A percentile compares a stretch with the other conserved stretches of the same genome.
phyloP scores from a whole-genome alignment of 2,888 invertebrate species.

The Electrophaes corylata region DNA sequence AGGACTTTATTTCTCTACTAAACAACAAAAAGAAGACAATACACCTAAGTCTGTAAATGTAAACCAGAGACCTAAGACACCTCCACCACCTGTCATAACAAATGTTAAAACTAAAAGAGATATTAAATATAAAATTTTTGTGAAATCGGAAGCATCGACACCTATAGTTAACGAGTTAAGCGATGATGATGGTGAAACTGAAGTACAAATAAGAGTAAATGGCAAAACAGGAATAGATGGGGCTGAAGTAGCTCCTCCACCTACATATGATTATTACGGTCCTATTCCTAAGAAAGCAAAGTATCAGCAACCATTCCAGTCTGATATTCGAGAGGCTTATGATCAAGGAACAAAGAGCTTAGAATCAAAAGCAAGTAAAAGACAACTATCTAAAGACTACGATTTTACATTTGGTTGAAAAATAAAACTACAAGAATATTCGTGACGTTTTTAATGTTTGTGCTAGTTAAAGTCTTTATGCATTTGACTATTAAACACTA shows the following conservation, averaged over 20 bases:
- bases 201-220: constrained; percentile 41
- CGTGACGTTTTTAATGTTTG: constrained; percentile 48
- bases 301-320: constrained; percentile 66
- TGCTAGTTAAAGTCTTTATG: constrained; percentile 43
- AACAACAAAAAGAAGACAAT: constrained; percentile 31
- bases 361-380: constrained; percentile 62
- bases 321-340: constrained; percentile 73
- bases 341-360: constrained; percentile 74
- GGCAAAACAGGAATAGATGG: constrained; percentile 59
- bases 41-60: background rate
- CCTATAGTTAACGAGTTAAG: constrained; percentile 69
- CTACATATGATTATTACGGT: constrained; percentile 87
- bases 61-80: constrained; percentile 11
- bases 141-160: constrained; percentile 57
- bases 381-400: constrained; percentile 66
- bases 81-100: constrained; percentile 43
- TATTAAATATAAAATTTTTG: constrained; percentile 69
- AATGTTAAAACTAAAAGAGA: constrained; percentile 42
- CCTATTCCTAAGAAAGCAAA: constrained; percentile 67
- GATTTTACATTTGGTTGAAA: constrained; percentile 71
- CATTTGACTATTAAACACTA: constrained; percentile 52
- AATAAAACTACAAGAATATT: constrained; percentile 42
- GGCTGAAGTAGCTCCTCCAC: constrained; percentile 86
- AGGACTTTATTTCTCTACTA: constrained; percentile 67
- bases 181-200: constrained; percentile 47